Percentiles rank a stretch among this genome's conserved stretches.
Evolutionary conservation across 2,888 invertebrate genomes (phyloP).

Genomic region (Tachina lurida): DNA sequence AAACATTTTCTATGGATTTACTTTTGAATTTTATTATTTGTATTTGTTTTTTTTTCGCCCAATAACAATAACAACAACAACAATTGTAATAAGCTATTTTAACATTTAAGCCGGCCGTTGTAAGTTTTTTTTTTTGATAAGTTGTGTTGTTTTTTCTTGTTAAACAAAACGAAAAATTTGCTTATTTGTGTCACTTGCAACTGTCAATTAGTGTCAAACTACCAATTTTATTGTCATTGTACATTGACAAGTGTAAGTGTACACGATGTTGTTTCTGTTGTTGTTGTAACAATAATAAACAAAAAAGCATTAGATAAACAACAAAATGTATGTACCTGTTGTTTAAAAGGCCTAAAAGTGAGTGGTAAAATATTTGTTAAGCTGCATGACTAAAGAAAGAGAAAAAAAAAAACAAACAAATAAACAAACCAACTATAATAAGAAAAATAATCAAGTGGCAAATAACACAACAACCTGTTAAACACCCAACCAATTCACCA

Average conservation of each 20-base stretch:
- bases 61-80: conserved; percentile 13
- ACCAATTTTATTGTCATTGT: conserved; percentile 74
- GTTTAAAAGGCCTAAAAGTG: conserved; percentile 66
- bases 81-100: neutral
- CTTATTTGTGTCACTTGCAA: conserved; percentile 74
- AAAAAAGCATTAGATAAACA: conserved; percentile 29
- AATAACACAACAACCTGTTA: conserved; percentile 48
- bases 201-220: conserved; percentile 76
- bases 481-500: conserved; percentile 46
- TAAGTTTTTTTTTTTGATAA: conserved; percentile 34
- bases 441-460: conserved; percentile 41
- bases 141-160: conserved; percentile 34
- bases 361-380: conserved; percentile 67
- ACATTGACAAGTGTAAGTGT: conserved; percentile 71
- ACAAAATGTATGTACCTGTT: conserved; percentile 21
- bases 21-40: conserved; percentile 29
- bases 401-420: neutral
- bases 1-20: conserved; percentile 55
- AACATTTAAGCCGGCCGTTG: conserved; percentile 4
- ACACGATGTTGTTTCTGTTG: conserved; percentile 22
- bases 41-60: neutral
- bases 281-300: conserved; percentile 22
- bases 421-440: neutral
- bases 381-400: conserved; percentile 17
- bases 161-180: conserved; percentile 70